These are phyloP conservation scores for Engystomops pustulosus DNA, from an alignment of 2,113 vertebrate species.

Conservation along the genomic window DNA sequence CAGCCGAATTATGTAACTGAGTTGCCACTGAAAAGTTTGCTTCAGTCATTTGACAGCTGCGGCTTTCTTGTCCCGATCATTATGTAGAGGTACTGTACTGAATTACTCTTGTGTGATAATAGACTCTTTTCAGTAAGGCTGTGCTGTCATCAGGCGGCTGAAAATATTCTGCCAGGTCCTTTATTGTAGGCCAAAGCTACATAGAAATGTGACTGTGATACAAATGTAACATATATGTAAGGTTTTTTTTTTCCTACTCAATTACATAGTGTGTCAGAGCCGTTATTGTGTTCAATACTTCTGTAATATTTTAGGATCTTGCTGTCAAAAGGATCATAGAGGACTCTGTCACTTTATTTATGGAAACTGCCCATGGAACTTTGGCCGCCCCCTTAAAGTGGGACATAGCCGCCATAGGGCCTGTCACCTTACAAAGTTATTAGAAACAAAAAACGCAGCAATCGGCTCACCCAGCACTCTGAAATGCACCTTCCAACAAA, in stretches of 20 bases:
- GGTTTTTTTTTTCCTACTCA: neutral
- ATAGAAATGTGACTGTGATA: neutral
- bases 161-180: neutral
- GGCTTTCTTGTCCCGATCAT: neutral
- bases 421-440: too few relatives aligned
- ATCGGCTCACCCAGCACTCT: too few relatives aligned
- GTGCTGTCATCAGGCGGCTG: neutral
- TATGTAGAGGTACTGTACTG: neutral
- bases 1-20: neutral
- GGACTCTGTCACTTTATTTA: too few relatives aligned
- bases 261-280: neutral
- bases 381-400: too few relatives aligned
- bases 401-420: too few relatives aligned
- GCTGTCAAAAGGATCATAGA: too few relatives aligned
- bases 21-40: conserved; percentile 24
- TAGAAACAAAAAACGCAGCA: too few relatives aligned
- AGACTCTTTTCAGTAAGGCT: neutral
- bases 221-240: neutral
- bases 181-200: neutral
- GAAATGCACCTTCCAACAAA: too few relatives aligned
- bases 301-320: too few relatives aligned
- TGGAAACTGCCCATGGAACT: too few relatives aligned
- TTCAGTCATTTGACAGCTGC: conserved; percentile 24
- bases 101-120: neutral
- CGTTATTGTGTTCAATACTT: too few relatives aligned